A percentile compares a stretch with the other conserved stretches of the same genome.
phyloP scores from a whole-genome alignment of 2,888 invertebrate species.

The Lasioglossum morio region DNA sequence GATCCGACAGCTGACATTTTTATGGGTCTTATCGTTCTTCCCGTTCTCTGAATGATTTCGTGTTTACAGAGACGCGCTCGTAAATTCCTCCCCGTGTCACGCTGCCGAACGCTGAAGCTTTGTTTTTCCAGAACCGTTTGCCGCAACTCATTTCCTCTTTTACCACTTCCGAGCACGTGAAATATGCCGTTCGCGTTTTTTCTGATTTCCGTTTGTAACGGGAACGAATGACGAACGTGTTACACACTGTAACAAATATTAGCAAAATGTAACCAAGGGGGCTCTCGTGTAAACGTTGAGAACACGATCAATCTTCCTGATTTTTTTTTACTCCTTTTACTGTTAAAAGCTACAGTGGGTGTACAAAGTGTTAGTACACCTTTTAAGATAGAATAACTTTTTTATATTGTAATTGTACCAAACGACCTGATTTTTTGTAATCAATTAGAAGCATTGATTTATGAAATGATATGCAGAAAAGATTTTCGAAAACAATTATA shows the following conservation, averaged over 20 bases:
- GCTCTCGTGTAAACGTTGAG: background rate
- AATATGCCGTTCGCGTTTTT: background rate
- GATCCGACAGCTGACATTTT: conserved; percentile 5
- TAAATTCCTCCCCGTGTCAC: background rate
- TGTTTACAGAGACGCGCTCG: background rate
- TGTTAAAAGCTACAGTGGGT: background rate
- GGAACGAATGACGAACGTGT: background rate
- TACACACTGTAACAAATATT: background rate
- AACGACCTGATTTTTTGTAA: too few species aligned
- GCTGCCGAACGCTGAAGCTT: background rate
- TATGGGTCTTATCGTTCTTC: conserved; percentile 15
- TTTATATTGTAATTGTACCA: too few species aligned
- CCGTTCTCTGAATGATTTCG: conserved; percentile 1
- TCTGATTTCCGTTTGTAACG: background rate
- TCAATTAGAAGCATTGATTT: too few species aligned
- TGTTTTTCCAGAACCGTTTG: background rate
- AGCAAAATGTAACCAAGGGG: background rate
- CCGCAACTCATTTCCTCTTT: background rate
- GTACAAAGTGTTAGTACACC: too few species aligned
- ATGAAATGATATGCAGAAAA: too few species aligned
- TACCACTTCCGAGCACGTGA: background rate
- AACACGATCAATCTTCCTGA: too few species aligned
- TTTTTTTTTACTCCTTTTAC: too few species aligned
- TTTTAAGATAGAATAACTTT: too few species aligned
- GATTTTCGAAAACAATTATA: too few species aligned